Percentiles rank a stretch among this genome's conserved stretches.
Conservation (phyloP, 2,888 invertebrate genomes). For the Caenorhabditis sp. region DNA sequence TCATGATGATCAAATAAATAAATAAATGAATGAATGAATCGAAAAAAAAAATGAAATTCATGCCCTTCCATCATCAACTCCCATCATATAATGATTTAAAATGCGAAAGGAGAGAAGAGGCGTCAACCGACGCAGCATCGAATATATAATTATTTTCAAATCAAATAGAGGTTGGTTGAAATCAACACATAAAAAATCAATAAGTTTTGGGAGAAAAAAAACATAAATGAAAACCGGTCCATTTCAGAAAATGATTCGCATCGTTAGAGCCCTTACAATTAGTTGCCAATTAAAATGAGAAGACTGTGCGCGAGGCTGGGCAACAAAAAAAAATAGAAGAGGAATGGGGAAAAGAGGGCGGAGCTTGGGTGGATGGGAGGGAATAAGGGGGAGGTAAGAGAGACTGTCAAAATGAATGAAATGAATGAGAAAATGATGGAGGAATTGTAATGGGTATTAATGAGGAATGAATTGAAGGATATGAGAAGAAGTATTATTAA, state of each 20-base stretch:
- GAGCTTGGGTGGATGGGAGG: not conserved
- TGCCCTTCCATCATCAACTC: too few species aligned
- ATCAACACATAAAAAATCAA: not conserved
- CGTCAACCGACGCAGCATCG: not conserved
- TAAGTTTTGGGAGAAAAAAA: not conserved
- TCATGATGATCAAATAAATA: not conserved
- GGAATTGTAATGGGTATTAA: conserved; percentile 32
- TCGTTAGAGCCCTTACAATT: conserved; percentile 5
- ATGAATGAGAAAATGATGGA: conserved; percentile 1
- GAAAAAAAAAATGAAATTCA: too few species aligned
- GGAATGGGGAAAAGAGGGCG: conserved; percentile 4
- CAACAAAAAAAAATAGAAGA: not conserved
- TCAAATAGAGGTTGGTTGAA: not conserved
- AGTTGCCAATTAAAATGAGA: conserved; percentile 11
- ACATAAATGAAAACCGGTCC: not conserved
- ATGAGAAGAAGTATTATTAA: not conserved
- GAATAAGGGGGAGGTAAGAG: conserved; percentile 1
- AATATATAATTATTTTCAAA: conserved; percentile 1
- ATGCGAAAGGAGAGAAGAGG: not conserved
- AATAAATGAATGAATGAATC: too few species aligned
- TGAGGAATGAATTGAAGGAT: conserved; percentile 35
- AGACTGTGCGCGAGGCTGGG: conserved; percentile 2
- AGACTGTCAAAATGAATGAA: conserved; percentile 9
- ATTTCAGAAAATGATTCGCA: not conserved
- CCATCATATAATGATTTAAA: not conserved